Conservation (phyloP, 2,113 vertebrate genomes). For the Brachionichthys hirsutus region DNA sequence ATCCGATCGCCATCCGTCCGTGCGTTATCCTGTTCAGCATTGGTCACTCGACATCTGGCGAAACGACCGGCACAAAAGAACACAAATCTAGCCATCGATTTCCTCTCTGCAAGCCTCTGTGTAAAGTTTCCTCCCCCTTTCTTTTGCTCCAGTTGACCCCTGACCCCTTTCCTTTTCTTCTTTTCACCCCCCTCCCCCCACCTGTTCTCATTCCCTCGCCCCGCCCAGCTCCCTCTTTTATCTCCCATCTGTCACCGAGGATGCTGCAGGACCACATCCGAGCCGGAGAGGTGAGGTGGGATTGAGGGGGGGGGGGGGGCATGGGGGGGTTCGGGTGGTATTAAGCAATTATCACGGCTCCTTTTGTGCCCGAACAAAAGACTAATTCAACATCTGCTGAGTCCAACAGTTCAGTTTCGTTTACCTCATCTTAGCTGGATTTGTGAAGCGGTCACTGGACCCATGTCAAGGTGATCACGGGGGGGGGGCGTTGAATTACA, state of each 20-base stretch:
- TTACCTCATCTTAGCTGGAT: neutral
- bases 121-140: conserved; percentile 56
- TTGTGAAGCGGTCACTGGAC: neutral
- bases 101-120: conserved; percentile 43
- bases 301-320: conserved; percentile 30
- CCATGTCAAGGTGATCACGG: no score
- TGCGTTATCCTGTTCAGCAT: neutral
- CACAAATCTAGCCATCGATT: conserved; percentile 70
- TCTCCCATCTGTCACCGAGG: conserved; percentile 74
- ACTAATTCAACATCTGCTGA: conserved; percentile 51
- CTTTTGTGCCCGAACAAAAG: conserved; percentile 44
- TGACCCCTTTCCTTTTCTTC: conserved; percentile 63
- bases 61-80: conserved; percentile 34
- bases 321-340: conserved; percentile 13
- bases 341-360: conserved; percentile 47
- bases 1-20: conserved; percentile 1
- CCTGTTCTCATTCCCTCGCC: conserved; percentile 28
- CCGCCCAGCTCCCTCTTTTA: conserved; percentile 67
- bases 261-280: conserved; percentile 40
- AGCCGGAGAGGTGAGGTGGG: conserved; percentile 34
- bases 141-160: conserved; percentile 62
- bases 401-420: conserved; percentile 37
- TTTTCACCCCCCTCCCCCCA: conserved; percentile 50
- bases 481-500: no score
- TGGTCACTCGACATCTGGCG: conserved; percentile 59